Evolutionary conservation across 2,797 vertebrate genomes (phyloP), one percentile per base, ranked within the genome.

Genomic region (Ctenosaura bakeri): DNA sequence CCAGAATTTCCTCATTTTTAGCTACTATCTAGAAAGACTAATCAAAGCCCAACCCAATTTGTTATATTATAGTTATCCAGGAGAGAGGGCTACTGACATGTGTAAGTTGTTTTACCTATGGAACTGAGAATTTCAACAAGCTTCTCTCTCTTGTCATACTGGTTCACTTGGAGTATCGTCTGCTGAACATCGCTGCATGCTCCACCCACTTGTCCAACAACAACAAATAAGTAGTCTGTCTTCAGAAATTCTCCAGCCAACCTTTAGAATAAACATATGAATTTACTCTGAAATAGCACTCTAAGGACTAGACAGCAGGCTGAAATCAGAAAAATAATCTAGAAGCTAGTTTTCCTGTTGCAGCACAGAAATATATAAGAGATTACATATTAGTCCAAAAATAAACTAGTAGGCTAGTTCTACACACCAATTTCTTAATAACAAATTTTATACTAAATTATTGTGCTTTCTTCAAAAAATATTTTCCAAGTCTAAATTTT

Each of bases 151-250:
- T 99, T 99, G 32, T 96, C 96, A 93, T 96, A 98, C 88, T 98
- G 98, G 12, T 96, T 94, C 92, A 99, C 98, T 94, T 98, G 96
- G 82, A 99, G 79, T 84, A 99, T 59, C 0, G 46, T 97, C 96
- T 99, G 99, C 91, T 98, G 97, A 90, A 99, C 98, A 56, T 99
- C 99, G 82, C 96, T 98, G 95, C 99, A 99, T 50, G 99, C 99
- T 95, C 98, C 99, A 5, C 99, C 98, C 90, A 98, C 98, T 26
- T 97, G 96, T 38, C 99, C 99, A 42, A 99, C 98, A 82, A 98
- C 98, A 96, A 99, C 96, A 95, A 99, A 99, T 90, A 99, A 94
- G 88, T 99, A 99, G 90, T 98, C 97, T 0, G 80, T 50, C 94
- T 98, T 99, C 86, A 99, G 96, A 94, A 99, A 99, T 26, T 99